phyloP scores from a whole-genome alignment of 2,888 invertebrate genomes.

The Drosophila differens region DNA sequence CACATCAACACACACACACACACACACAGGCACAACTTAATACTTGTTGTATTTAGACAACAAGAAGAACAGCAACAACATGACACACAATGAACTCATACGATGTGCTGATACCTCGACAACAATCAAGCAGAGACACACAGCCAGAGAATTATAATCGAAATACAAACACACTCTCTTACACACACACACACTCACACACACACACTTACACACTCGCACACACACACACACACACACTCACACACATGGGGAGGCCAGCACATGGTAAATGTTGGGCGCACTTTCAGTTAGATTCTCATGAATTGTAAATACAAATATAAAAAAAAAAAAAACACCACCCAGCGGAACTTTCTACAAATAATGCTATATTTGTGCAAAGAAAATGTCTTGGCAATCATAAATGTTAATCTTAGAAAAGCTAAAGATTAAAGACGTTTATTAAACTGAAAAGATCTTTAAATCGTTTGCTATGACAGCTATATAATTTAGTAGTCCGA shows the following conservation, averaged over 20 bases:
- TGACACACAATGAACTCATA: constrained; percentile 62
- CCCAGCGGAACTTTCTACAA: constrained; percentile 11
- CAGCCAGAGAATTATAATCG: constrained; percentile 49
- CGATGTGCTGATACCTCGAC: constrained; percentile 41
- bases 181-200: background rate
- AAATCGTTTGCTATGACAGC: background rate
- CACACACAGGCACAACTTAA: constrained; percentile 3
- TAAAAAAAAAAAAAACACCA: background rate
- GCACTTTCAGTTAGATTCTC: constrained; percentile 20
- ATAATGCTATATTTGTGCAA: background rate
- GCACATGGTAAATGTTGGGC: constrained; percentile 34
- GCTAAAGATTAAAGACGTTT: background rate
- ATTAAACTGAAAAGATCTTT: background rate
- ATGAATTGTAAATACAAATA: constrained; percentile 9
- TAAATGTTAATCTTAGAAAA: background rate
- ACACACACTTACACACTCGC: background rate
- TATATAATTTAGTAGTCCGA: background rate
- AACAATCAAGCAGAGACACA: constrained; percentile 36
- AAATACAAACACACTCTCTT: constrained; percentile 2
- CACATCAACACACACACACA: constrained; percentile 19
- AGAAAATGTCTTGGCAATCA: background rate
- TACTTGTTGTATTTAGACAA: constrained; percentile 5
- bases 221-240: constrained; percentile 7
- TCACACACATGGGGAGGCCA: constrained; percentile 14
- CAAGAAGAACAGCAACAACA: constrained; percentile 21